Evolutionary conservation across 2,888 invertebrate species (phyloP).

Genomic region (Scaptomyza flava): DNA sequence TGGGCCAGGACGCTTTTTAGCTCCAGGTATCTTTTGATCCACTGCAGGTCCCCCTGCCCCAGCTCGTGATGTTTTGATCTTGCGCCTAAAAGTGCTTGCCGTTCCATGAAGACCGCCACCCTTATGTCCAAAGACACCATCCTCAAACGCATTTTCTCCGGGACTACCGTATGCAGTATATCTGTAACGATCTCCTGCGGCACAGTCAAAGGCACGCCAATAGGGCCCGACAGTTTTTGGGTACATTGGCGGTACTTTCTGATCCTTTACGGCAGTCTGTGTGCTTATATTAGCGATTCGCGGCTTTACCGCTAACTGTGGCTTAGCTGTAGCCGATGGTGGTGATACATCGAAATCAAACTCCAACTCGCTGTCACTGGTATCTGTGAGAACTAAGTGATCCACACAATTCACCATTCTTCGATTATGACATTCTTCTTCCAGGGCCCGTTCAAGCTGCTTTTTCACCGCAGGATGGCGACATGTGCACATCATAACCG

Average conservation of each 20-base stretch:
- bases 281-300: conserved; percentile 86
- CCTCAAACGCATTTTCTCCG: conserved; percentile 52
- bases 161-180: conserved; percentile 51
- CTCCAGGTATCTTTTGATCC: conserved; percentile 34
- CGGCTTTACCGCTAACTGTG: conserved; percentile 84
- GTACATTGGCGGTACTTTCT: conserved; percentile 69
- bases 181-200: conserved; percentile 61
- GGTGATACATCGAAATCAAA: conserved; percentile 89
- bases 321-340: conserved; percentile 87
- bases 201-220: conserved; percentile 73
- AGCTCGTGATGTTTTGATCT: background rate
- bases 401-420: conserved; percentile 69
- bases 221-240: conserved; percentile 61
- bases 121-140: conserved; percentile 54
- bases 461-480: conserved; percentile 81
- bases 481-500: conserved; percentile 83
- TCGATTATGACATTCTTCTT: conserved; percentile 83
- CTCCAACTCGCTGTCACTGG: conserved; percentile 86
- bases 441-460: conserved; percentile 85
- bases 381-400: conserved; percentile 78
- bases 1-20: conserved; percentile 12
- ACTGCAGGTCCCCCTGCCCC: conserved; percentile 20
- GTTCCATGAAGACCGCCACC: conserved; percentile 57
- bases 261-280: conserved; percentile 86
- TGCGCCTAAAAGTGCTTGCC: conserved; percentile 1